A percentile compares a stretch with the other conserved stretches of the same genome.
These are phyloP conservation scores for Lepilemur septentrionalis DNA, from an alignment of 2,797 vertebrate genomes.

Conservation along the genomic window DNA sequence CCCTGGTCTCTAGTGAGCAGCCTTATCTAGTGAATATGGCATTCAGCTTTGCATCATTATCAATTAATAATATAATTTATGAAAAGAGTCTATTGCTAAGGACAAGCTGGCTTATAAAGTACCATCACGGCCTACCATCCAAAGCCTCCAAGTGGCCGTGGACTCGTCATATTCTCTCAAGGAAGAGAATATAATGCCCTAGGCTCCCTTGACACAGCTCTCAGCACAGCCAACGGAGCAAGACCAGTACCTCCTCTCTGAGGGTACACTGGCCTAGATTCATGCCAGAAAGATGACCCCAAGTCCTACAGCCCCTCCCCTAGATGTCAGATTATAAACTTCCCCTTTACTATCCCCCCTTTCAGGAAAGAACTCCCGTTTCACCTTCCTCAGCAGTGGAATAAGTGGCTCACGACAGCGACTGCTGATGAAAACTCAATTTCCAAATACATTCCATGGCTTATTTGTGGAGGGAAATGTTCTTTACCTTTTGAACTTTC, in stretches of 20 bases:
- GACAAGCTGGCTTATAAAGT: not conserved
- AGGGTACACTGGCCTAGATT: not conserved
- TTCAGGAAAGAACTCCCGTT: constrained; percentile 47
- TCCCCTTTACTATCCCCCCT: not conserved
- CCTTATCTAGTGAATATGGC: not conserved
- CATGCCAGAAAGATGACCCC: not conserved
- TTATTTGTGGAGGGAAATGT: constrained; percentile 63
- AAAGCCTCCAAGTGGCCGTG: not conserved
- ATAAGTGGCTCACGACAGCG: constrained; percentile 3
- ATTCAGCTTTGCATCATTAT: not conserved
- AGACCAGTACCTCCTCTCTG: not conserved
- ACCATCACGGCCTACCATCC: not conserved
- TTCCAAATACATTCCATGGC: constrained; percentile 37
- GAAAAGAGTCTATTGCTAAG: not conserved
- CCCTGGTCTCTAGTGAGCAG: not conserved
- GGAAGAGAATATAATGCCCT: not conserved
- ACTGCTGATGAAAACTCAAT: constrained; percentile 26
- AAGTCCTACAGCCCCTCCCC: not conserved
- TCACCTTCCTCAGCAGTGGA: constrained; percentile 38
- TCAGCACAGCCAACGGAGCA: too few species aligned
- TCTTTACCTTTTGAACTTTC: constrained; percentile 73
- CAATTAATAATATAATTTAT: not conserved
- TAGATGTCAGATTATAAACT: not conserved
- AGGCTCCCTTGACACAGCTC: too few species aligned
- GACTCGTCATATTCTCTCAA: not conserved